Percentiles rank a stretch among this genome's conserved stretches.
phyloP scores from a whole-genome alignment of 2,797 vertebrate species.

The Danio jaintianensis region DNA sequence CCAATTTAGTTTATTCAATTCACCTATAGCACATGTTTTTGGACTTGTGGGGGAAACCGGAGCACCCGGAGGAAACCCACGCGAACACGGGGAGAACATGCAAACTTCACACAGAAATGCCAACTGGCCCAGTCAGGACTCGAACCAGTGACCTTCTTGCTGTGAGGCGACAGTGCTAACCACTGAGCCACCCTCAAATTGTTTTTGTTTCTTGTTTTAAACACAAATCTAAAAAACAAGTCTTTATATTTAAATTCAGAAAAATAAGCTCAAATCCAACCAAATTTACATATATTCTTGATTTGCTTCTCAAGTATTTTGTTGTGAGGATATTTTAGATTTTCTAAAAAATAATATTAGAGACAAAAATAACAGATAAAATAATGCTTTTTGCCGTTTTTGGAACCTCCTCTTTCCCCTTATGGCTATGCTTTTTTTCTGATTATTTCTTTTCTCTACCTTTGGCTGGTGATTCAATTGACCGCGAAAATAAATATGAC shows the following conservation, averaged over 20 bases:
- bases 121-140: no score
- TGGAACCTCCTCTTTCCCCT: slow-evolving; percentile 27
- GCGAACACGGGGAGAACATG: no score
- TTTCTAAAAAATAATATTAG: not conserved
- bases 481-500: slow-evolving; percentile 77
- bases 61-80: no score
- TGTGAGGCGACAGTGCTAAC: no score
- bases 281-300: not conserved
- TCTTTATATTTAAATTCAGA: not conserved
- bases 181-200: no score
- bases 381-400: not conserved
- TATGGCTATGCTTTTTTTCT: slow-evolving; percentile 46
- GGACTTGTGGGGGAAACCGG: no score
- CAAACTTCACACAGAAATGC: no score
- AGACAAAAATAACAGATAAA: not conserved
- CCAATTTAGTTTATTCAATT: no score
- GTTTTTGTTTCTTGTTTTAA: not conserved
- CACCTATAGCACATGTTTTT: no score
- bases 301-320: not conserved
- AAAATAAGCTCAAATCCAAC: not conserved
- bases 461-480: slow-evolving; percentile 72
- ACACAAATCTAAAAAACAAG: not conserved
- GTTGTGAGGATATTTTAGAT: not conserved
- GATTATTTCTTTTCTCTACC: slow-evolving; percentile 49
- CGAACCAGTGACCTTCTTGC: no score